Base-by-base conservation (phyloP, 1,140 invertebrate genomes). In the Drosophila watanabei region DNA sequence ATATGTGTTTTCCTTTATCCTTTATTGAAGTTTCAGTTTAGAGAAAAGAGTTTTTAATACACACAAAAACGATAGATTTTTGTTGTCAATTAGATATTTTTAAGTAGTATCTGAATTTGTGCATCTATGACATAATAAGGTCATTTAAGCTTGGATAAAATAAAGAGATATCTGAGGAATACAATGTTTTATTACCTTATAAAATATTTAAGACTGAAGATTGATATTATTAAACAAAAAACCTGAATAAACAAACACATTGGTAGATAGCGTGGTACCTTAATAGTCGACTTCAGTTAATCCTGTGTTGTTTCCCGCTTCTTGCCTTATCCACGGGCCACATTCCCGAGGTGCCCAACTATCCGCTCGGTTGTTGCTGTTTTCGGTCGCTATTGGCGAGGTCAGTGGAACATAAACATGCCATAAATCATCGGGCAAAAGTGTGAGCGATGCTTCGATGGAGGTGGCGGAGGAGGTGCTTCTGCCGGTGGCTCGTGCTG, bases 341-440 rank as follows among this genome's bases (percentile, higher is more conserved):
- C 52, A 24, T 72, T 73, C 51, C 52, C 52, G 70, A 61, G 70
- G 68, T 73, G 69, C 33, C 71, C 56, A 73, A 61, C 69, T 61
- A 75, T 75, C 56, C 32, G 37, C 24, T 37, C 18, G 41, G 70
- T 43, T 68, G 51, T 68, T 80, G 62, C 64, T 63, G 75, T 46
- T 73, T 70, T 41, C 46, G 49, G 70, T 69, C 69, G 76, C 63
- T 66, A 69, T 80, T 73, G 77, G 80, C 80, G 80, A 87, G 84
- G 85, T 87, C 85, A 87, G 84, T 79, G 85, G 80, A 79, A 89
- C 80, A 89, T 89, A 87, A 87, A 87, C 84, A 87, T 87, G 77
- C 63, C 84, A 89, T 87, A 87, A 87, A 87, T 87, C 85, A 87
- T 87, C 65, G 39, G 60, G 52, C 49, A 60, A 39, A 70, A 79